Base-by-base conservation (phyloP, 2,113 vertebrate genomes). In the Stictonetta naevosa region DNA sequence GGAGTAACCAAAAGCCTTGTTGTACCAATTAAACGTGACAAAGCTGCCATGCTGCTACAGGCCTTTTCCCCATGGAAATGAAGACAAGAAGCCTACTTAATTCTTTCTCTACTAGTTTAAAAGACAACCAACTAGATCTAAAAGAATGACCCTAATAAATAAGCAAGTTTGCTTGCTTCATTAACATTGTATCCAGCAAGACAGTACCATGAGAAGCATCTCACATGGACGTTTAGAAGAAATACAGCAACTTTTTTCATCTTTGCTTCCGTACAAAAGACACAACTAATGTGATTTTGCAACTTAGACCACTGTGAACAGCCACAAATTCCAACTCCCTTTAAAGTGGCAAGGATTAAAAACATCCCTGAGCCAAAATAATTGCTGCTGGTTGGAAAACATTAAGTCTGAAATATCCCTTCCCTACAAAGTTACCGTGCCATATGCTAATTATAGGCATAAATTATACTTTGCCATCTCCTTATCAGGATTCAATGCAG, bases 81-180 rank as follows among this genome's bases (percentile, higher is more conserved):
- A 34, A 83, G 86, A 94, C 74, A 56, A 91, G 74, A 79, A 86
- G 81, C 76, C 92, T 91, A 68, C 53, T 23, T 25, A 33, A 77
- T 76, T 90, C 71, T 8, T 69, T 86, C 73, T 83, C 84, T 91
- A 77, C 59, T 90, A 93, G 95, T 74, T 95, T 74, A 91, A 86
- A 86, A 68, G 67, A 89, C 69, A 92, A 72, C 44, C 58, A 82
- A 79, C 8, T 16, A 56, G 22, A 92, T 79, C 50, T 79, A 46
- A n/a, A 82, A 91, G 60, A 68, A 59, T 19, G 6, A 86, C 66
- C 58, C 79, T 58, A 79, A 81, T 31, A 87, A 84, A 89, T 64
- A 82, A 91, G 56, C 4, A 40, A 10, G n/a, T 79, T 88, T 67
- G 22, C 58, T 67, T 76, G 21, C 64, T 74, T 44, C 13, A 50